Evolutionary conservation across 2,797 vertebrate genomes (phyloP), one percentile per base, ranked within the genome.

Genomic region (Pangasius larnaudii): DNA sequence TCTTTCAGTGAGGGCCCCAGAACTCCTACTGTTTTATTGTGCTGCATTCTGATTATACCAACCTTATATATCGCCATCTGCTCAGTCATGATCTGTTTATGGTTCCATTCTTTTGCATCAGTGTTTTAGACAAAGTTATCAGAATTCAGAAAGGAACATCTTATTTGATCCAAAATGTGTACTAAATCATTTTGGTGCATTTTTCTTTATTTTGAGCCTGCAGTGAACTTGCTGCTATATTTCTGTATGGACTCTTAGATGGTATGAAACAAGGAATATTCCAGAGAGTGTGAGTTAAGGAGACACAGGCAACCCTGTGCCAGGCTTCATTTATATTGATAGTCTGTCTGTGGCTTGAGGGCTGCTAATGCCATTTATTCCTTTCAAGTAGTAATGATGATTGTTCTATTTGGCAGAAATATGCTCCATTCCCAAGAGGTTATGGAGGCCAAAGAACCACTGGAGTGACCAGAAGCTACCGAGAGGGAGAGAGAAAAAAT

Each of bases 351-450:
- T 10, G 85, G 82, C 80, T 81, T 63, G 49, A 90, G 88, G 82
- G n/a, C 90, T 90, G 89, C 79, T 90, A 87, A 90, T 90, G 69
- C 87, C 86, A 87, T 90, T 90, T 89, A 90, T 83, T 88, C 79
- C 49, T 84, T 89, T 88, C 86, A 85, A 88, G 88, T 79, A 86
- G 81, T 71, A 89, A 82, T 67, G 84, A 89, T 91, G 90, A 91
- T 91, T 89, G 85, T 86, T 63, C 80, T 83, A 30, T 81, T 88
- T 89, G 86, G 86, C 87, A 78, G 59, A 78, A 67, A 59, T 59
- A 88, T 56, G 82, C 84, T 74, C 72, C 46, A 10, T 88, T 51
- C 77, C 77, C 51, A 63, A 85, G 71, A 72, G 77, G 69, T 67
- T 63, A 80, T 56, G 33, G 84, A 75, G 61, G 82, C 61, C 82